These are phyloP conservation scores for Rhagium mordax DNA, from an alignment of 2,888 invertebrate genomes.

Conservation along the genomic window DNA sequence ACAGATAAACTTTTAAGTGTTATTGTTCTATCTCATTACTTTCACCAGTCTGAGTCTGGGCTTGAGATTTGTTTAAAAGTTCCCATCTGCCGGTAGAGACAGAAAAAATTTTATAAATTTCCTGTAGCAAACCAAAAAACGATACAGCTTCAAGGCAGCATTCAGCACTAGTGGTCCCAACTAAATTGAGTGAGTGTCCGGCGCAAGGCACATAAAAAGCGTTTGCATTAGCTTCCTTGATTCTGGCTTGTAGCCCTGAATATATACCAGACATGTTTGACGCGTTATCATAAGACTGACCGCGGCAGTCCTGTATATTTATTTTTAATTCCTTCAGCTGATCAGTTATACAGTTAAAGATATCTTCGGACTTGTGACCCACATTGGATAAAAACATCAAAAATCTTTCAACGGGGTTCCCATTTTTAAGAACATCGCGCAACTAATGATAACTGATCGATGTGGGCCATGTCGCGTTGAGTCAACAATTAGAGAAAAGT, in stretches of 20 bases:
- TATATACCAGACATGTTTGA: not conserved
- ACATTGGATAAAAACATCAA: not conserved
- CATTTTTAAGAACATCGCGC: not conserved
- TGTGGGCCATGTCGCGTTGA: too few relatives aligned
- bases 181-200: not conserved
- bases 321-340: not conserved
- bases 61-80: not conserved
- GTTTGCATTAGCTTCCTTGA: constrained; percentile 23
- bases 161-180: not conserved
- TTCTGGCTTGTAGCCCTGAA: not conserved
- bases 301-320: not conserved
- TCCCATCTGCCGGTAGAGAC: not conserved
- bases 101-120: constrained; percentile 52
- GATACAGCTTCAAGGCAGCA: constrained; percentile 44
- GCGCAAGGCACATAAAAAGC: not conserved
- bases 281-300: not conserved
- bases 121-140: constrained; percentile 55
- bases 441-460: not conserved
- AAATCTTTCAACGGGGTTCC: not conserved
- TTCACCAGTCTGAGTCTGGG: not conserved
- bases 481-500: not conserved
- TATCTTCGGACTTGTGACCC: not conserved
- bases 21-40: not conserved
- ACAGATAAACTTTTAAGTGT: constrained; percentile 2
- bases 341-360: not conserved